Evolutionary conservation across 1,140 invertebrate species (phyloP).

Genomic region (Bombus huntii): DNA sequence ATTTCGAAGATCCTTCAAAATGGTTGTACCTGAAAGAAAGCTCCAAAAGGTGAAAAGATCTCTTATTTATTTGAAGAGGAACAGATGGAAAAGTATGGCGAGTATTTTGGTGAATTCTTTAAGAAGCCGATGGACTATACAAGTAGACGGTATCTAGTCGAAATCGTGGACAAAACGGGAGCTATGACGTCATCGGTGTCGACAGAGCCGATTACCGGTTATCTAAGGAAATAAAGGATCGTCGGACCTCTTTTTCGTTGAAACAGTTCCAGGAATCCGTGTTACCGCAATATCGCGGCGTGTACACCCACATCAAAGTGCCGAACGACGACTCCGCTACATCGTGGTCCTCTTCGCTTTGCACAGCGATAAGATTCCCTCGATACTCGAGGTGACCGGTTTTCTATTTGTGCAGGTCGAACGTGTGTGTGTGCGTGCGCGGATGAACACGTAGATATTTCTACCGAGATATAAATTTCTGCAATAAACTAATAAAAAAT

Average conservation of each 20-base stretch:
- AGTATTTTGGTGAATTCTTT: background rate
- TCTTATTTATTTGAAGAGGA: background rate
- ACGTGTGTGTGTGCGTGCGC: background rate
- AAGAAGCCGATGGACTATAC: background rate
- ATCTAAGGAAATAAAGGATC: slow-evolving; percentile 66
- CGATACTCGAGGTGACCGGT: slow-evolving; percentile 57
- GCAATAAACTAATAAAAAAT: slow-evolving; percentile 40
- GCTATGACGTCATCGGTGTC: slow-evolving; percentile 46
- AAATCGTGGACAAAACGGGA: slow-evolving; percentile 38
- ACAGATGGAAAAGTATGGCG: background rate
- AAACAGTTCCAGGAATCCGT: slow-evolving; percentile 63
- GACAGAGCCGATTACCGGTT: slow-evolving; percentile 47
- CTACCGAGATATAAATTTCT: background rate
- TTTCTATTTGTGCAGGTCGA: slow-evolving; percentile 17
- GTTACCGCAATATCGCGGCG: slow-evolving; percentile 62
- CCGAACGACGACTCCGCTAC: slow-evolving; percentile 46
- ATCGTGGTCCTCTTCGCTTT: slow-evolving; percentile 61
- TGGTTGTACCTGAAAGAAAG: background rate
- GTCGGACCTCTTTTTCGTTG: slow-evolving; percentile 60
- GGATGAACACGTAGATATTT: background rate
- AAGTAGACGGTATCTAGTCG: background rate
- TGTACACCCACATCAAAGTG: slow-evolving; percentile 63
- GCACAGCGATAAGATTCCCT: slow-evolving; percentile 70
- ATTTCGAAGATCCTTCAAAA: background rate
- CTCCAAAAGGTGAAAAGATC: fast-evolving